Evolutionary conservation across 1,140 invertebrate genomes (phyloP).

Genomic region (Caenorhabditis inopinata): DNA sequence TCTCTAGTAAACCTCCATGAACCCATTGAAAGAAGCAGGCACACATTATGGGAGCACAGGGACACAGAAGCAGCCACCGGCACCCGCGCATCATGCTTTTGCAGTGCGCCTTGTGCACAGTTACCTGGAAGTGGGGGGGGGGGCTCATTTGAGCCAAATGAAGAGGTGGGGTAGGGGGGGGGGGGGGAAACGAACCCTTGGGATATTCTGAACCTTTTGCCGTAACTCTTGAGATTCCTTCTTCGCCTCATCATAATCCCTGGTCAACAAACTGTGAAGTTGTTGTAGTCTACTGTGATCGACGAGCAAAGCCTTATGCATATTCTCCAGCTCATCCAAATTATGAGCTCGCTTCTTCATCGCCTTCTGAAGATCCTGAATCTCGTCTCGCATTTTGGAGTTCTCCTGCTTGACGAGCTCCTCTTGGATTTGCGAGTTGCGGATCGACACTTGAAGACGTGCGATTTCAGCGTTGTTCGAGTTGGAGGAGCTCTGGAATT

Average conservation of each 20-base stretch:
- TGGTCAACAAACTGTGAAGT: slow-evolving; percentile 37
- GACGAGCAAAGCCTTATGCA: slow-evolving; percentile 41
- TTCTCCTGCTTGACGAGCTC: slow-evolving; percentile 48
- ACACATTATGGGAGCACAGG: too few species aligned
- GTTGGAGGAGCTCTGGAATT: slow-evolving; percentile 27
- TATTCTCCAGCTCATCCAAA: slow-evolving; percentile 32
- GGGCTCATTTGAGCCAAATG: too few species aligned
- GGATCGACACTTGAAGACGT: slow-evolving; percentile 41
- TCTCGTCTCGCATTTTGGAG: slow-evolving; percentile 24
- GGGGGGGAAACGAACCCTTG: slow-evolving; percentile 36
- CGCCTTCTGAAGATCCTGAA: not conserved
- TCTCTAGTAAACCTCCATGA: too few species aligned
- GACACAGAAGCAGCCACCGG: too few species aligned
- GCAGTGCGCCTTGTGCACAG: too few species aligned
- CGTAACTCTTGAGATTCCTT: slow-evolving; percentile 33
- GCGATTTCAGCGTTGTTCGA: slow-evolving; percentile 44
- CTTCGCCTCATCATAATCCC: slow-evolving; percentile 43
- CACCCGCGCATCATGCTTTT: too few species aligned
- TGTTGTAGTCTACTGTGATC: slow-evolving; percentile 48
- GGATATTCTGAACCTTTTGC: slow-evolving; percentile 35
- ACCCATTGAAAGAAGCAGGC: too few species aligned
- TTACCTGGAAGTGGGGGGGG: too few species aligned
- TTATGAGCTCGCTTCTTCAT: not conserved
- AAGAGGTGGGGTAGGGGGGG: too few species aligned
- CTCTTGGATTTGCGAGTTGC: slow-evolving; percentile 44